Evolutionary conservation across 2,113 vertebrate species (phyloP).

Genomic region (Ciconia stormi): DNA sequence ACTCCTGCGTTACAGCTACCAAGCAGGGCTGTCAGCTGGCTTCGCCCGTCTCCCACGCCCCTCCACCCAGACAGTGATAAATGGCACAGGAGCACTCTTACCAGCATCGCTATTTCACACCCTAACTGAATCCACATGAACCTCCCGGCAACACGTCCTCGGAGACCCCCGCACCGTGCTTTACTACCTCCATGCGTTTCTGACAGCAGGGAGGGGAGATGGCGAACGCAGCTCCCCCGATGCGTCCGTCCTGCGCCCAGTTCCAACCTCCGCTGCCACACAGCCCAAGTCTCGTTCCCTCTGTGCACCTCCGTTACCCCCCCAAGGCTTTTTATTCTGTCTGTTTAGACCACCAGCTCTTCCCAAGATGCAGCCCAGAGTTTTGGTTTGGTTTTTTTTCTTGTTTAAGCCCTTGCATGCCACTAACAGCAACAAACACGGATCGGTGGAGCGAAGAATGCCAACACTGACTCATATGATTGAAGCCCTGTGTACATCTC

Average conservation of each 20-base stretch:
- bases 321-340: neutral
- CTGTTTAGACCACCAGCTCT: neutral
- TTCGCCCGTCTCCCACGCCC: conserved; percentile 8
- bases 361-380: neutral
- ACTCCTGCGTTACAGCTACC: neutral
- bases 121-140: conserved; percentile 61
- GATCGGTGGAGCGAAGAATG: neutral
- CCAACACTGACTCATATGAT: neutral
- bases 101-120: conserved; percentile 47
- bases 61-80: conserved; percentile 27
- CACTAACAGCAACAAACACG: neutral
- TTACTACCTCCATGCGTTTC: neutral
- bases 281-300: neutral
- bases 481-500: neutral
- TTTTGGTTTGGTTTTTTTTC: neutral
- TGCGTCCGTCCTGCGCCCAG: neutral
- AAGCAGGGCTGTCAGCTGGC: neutral
- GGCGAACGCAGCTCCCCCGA: neutral
- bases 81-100: conserved; percentile 33
- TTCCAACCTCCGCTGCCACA: accelerated
- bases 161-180: accelerated
- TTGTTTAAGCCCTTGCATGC: neutral
- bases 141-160: neutral
- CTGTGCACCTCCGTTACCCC: accelerated
- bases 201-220: neutral